Evolutionary conservation across 2,113 vertebrate species (phyloP).

Genomic region (Phainopepla nitens): DNA sequence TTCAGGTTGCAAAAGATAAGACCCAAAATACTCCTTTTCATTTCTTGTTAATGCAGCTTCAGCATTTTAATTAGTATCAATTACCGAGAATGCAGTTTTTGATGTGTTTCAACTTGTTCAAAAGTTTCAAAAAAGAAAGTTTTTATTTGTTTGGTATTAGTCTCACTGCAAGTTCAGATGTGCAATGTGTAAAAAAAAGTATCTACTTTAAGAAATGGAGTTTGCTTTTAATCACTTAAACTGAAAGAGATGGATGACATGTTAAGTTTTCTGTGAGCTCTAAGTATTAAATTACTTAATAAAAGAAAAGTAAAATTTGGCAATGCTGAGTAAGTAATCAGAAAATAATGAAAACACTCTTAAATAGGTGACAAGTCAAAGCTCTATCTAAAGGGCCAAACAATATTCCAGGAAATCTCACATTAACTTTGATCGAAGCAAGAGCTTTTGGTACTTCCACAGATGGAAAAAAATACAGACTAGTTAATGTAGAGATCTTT

Average conservation of each 20-base stretch:
- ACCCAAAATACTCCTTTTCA: slow-evolving; percentile 54
- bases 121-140: slow-evolving; percentile 49
- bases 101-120: slow-evolving; percentile 56
- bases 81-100: slow-evolving; percentile 11
- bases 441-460: neutral
- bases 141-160: slow-evolving; percentile 55
- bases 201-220: slow-evolving; percentile 17
- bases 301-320: slow-evolving; percentile 44
- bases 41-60: slow-evolving; percentile 57
- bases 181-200: neutral
- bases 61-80: slow-evolving; percentile 64
- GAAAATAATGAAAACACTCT: slow-evolving; percentile 41
- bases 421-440: neutral
- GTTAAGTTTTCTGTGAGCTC: slow-evolving; percentile 26
- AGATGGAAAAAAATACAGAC: neutral
- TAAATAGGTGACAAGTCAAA: slow-evolving; percentile 37
- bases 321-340: slow-evolving; percentile 2
- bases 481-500: neutral
- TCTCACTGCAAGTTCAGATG: slow-evolving; percentile 48
- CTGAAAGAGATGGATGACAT: slow-evolving; percentile 32
- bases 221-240: slow-evolving; percentile 48
- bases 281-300: slow-evolving; percentile 56
- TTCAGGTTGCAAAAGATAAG: slow-evolving; percentile 51
- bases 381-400: neutral
- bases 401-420: slow-evolving; percentile 1